phyloP scores from a whole-genome alignment of 2,797 vertebrate genomes.

The Balearica regulorum region DNA sequence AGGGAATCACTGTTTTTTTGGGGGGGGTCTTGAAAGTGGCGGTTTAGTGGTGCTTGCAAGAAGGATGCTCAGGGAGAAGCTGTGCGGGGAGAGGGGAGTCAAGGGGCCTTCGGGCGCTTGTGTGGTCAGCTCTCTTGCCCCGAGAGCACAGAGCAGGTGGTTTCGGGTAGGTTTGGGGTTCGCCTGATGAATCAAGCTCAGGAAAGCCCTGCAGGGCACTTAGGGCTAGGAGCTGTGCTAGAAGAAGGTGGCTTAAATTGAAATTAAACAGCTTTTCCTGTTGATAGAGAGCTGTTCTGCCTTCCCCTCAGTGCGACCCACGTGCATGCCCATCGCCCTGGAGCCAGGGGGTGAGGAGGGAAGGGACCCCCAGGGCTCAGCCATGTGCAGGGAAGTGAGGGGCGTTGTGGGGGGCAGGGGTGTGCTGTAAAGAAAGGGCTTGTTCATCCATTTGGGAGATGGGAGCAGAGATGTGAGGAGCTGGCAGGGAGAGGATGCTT shows the following conservation, averaged over 20 bases:
- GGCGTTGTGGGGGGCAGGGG: too few species aligned
- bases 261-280: neutral
- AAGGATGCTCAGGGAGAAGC: neutral
- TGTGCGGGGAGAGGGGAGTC: accelerated
- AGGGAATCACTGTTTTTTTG: neutral
- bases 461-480: neutral
- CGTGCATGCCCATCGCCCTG: neutral
- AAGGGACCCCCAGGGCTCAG: neutral
- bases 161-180: neutral
- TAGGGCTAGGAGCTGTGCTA: neutral
- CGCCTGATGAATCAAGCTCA: neutral
- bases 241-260: neutral
- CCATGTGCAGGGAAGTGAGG: neutral
- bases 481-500: neutral
- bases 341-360: neutral
- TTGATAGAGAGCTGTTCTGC: neutral
- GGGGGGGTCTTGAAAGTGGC: neutral
- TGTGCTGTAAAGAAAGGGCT: neutral
- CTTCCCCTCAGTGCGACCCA: accelerated
- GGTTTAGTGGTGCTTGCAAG: accelerated
- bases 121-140: neutral
- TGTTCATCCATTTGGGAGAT: neutral
- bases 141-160: accelerated
- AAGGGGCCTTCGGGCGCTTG: neutral
- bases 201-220: neutral